Evolutionary conservation across 2,113 vertebrate species (phyloP), one percentile per base, ranked within the genome.

Genomic region (Gasterosteus aculeatus): DNA sequence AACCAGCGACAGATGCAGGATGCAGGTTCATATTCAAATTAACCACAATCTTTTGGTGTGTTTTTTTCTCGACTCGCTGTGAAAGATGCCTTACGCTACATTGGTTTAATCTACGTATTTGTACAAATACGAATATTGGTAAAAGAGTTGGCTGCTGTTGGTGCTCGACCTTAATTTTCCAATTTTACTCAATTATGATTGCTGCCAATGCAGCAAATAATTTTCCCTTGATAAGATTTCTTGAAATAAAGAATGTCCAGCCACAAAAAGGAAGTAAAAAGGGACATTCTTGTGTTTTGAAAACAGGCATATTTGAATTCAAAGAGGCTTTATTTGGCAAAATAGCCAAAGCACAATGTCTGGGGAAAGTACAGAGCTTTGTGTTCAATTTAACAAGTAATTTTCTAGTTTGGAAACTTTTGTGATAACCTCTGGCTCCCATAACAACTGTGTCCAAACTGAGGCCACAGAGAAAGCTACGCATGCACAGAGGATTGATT

Each of bases 11-110:
- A 70, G 57, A 62, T 38, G 80, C 68, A 79, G 80, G 75, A 81
- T 83, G 75, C 78, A 79, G 69, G 72, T 60, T 85, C 33, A 73
- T 70, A 73, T 73, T 54, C 72, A 76, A 64, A 82, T 79, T 0
- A 68, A 71, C 60, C 62, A 62, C 41, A 75, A 33, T 15, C 16
- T 56, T 56, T 12, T 22, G 22, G 16, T 5, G 0, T 49, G 35
- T 35, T 58, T 3, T 22, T 47, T 38, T 19, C 58, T 33, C 19
- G 33, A 51, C 38, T 71, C 42, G 54, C n/a, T 70, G 41, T 70
- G 16, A 61, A 66, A 2, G 18, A 7, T 10, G 26, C 51, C 60
- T 75, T 47, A 7, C 19, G 54, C 19, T n/a, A 42, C 22, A 15
- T 49, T 51, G 11, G 61, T 56, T 54, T 82, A 51, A 69, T 81